phyloP scores from a whole-genome alignment of 2,113 vertebrate genomes.

The Solenodon paradoxus region DNA sequence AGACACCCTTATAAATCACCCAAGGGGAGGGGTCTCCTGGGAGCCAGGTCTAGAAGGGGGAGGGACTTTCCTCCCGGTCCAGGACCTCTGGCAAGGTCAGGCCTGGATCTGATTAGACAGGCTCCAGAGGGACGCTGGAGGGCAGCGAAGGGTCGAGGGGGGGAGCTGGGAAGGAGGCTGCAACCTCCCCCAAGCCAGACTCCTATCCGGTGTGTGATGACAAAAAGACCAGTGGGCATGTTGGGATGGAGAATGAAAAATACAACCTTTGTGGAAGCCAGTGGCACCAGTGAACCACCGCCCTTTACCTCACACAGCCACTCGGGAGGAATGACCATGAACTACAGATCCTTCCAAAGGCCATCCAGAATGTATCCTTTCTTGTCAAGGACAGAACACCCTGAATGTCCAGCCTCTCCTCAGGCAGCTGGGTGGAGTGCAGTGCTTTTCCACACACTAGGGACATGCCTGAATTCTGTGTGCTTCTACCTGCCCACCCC shows the following conservation, averaged over 20 bases:
- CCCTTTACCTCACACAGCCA: too few species aligned
- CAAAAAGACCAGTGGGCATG: neutral
- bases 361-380: too few species aligned
- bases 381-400: neutral
- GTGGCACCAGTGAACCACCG: neutral
- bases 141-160: neutral
- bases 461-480: neutral
- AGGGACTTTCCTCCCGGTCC: conserved; percentile 24
- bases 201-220: neutral
- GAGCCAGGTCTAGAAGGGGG: conserved; percentile 9
- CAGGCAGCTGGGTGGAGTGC: neutral
- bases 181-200: neutral
- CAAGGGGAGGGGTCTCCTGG: conserved; percentile 15
- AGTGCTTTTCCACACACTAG: neutral
- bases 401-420: neutral
- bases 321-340: neutral
- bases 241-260: neutral
- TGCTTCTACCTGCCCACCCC: neutral
- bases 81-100: conserved; percentile 60
- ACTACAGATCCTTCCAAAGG: neutral
- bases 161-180: conserved; percentile 19
- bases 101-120: conserved; percentile 76
- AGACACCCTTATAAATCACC: conserved; percentile 68
- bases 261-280: neutral
- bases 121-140: conserved; percentile 18